Conservation (phyloP, 2,797 vertebrate species). For the Notoglanidium macrostoma region DNA sequence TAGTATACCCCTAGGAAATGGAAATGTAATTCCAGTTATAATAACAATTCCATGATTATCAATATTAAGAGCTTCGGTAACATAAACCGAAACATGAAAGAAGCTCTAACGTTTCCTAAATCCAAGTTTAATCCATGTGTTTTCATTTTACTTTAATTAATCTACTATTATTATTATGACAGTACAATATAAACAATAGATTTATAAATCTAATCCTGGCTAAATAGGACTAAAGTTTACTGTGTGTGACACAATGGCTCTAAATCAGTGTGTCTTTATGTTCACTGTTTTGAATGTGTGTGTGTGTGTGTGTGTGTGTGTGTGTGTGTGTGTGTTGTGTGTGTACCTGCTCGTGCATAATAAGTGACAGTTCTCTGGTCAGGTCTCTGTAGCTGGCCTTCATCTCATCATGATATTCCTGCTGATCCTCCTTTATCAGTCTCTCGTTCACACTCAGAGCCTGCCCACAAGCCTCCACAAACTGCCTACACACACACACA, state of each 20-base stretch:
- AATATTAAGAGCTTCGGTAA: neutral
- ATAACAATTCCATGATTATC: no score
- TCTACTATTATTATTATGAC: neutral
- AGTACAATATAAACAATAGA: neutral
- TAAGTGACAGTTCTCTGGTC: slow-evolving; percentile 88
- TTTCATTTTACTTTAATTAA: neutral
- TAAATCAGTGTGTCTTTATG: neutral
- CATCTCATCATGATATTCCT: slow-evolving; percentile 97
- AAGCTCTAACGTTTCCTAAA: neutral
- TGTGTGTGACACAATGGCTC: neutral
- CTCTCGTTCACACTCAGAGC: slow-evolving; percentile 88
- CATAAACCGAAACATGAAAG: neutral
- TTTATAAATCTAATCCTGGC: neutral
- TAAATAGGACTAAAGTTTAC: neutral
- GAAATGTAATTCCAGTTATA: no score
- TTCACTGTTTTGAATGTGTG: neutral
- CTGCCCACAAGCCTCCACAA: slow-evolving; percentile 93
- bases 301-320: slow-evolving; percentile 12
- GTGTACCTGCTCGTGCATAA: slow-evolving; percentile 91
- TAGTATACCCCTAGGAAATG: no score
- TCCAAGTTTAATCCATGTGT: neutral
- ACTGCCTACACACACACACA: slow-evolving; percentile 79
- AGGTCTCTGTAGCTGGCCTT: slow-evolving; percentile 94
- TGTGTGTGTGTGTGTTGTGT: slow-evolving; percentile 2
- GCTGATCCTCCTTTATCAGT: slow-evolving; percentile 94